Percentiles rank a stretch among this genome's conserved stretches.
Evolutionary conservation across 2,113 vertebrate genomes (phyloP).

Genomic region (Upupa epops): DNA sequence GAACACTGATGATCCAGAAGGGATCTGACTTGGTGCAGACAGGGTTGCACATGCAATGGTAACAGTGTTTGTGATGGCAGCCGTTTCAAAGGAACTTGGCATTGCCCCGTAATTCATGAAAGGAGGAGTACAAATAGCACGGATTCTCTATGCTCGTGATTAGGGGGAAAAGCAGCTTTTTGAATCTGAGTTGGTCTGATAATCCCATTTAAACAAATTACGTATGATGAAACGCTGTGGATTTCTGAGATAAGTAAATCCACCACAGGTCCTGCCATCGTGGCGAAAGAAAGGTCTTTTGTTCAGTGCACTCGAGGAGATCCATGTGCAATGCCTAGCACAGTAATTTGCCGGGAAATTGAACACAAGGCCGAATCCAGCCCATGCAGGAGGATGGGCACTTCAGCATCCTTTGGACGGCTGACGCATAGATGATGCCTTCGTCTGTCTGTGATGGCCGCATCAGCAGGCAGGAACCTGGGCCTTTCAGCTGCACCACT

Average conservation of each 20-base stretch:
- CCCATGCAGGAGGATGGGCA: background rate
- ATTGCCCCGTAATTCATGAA: background rate
- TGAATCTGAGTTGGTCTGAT: background rate
- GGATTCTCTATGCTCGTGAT: background rate
- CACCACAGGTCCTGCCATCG: background rate
- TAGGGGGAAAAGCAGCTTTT: background rate
- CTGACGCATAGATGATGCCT: too few relatives aligned
- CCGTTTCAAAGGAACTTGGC: background rate
- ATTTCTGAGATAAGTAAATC: constrained; percentile 42
- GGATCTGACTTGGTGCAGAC: background rate
- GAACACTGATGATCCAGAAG: background rate
- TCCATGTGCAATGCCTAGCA: background rate
- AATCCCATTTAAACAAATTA: constrained; percentile 49
- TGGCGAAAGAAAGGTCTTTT: background rate
- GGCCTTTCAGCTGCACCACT: background rate
- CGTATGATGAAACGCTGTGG: background rate
- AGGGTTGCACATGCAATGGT: background rate
- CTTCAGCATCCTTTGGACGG: background rate
- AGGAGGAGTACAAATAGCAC: background rate
- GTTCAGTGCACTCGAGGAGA: background rate
- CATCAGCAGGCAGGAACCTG: background rate
- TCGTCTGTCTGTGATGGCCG: background rate
- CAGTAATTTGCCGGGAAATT: background rate
- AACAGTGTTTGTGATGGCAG: background rate
- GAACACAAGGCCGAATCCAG: background rate